Conservation (phyloP, 2,888 invertebrate genomes). For the Philereme vetulata region DNA sequence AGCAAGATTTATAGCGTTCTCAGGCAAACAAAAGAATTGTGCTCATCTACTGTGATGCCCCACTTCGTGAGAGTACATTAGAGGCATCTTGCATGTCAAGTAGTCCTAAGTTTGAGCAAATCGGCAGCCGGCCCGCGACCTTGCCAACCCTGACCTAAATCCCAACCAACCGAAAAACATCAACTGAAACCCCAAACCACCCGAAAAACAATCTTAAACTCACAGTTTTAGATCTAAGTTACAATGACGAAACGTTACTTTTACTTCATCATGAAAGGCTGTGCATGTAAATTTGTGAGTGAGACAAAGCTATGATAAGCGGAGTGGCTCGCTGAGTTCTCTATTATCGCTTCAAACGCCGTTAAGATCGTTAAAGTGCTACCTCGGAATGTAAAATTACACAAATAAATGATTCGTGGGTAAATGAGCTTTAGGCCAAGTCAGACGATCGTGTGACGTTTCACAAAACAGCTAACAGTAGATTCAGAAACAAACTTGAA, state of each 20-base stretch:
- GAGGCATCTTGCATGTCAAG: constrained; percentile 28
- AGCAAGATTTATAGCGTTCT: neutral
- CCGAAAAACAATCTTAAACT: constrained; percentile 19
- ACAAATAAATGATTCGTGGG: too few species aligned
- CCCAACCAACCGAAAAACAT: constrained; percentile 10
- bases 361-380: neutral
- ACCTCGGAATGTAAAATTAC: neutral
- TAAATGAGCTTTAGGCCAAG: too few species aligned
- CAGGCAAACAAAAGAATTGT: constrained; percentile 8
- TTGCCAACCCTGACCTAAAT: constrained; percentile 29
- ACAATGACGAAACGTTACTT: neutral
- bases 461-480: too few species aligned
- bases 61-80: neutral
- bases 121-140: constrained; percentile 23
- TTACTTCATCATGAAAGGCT: constrained; percentile 20
- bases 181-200: constrained; percentile 9
- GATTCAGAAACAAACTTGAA: too few species aligned
- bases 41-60: neutral
- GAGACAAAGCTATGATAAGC: constrained; percentile 33
- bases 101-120: constrained; percentile 23
- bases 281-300: constrained; percentile 28
- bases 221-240: constrained; percentile 18
- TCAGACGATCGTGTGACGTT: too few species aligned
- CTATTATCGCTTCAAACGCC: constrained; percentile 8
- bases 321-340: constrained; percentile 18